Evolutionary conservation across 92 coral and sea anemone species (phyloP), one percentile per base, ranked within the genome.

Genomic region (Zoanthus sociatus): DNA sequence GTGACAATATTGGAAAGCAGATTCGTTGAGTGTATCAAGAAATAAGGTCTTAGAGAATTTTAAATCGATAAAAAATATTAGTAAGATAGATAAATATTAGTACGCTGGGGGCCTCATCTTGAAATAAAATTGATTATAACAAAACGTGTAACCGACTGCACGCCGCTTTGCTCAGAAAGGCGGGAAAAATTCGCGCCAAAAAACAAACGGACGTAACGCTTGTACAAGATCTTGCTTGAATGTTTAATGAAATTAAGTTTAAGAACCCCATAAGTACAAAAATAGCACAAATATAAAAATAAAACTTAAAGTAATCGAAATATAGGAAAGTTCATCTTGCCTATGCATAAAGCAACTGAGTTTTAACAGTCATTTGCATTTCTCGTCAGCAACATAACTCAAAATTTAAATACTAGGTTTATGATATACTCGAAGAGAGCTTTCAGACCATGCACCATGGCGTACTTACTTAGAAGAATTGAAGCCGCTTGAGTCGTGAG

Each of bases 401-500:
- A 54, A 54, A 54, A 9, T 63, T 7, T 16, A 63, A 63, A 0
- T 63, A 16, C 30, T 9, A 63, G 26, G 8, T n/a, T 63, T 63
- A 63, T 63, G 10, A 17, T n/a, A 17, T n/a, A 9, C n/a, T 17
- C n/a, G 3, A 63, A 17, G 26, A 16, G 30, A 17, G 69, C 69
- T 9, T 17, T 63, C 30, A 63, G 26, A 7, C 7, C 26, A 63
- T 17, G 21, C 31, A 63, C 7, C 21, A 50, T 9, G n/a, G 69
- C 69, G 67, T 81, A 81, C 85, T 81, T 81, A 81, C 85, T 66
- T 64, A 81, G 61, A 37, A 10, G 85, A 81, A 30, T 71, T 32
- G 61, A 64, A 81, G 76, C 75, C 85, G 20, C 85, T 81, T 53
- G 85, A 81, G 26, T 81, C 85, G 85, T 20, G 76, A 33, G 63